Evolutionary conservation across 2,797 vertebrate species (phyloP).

Genomic region (Erethizon dorsatum): DNA sequence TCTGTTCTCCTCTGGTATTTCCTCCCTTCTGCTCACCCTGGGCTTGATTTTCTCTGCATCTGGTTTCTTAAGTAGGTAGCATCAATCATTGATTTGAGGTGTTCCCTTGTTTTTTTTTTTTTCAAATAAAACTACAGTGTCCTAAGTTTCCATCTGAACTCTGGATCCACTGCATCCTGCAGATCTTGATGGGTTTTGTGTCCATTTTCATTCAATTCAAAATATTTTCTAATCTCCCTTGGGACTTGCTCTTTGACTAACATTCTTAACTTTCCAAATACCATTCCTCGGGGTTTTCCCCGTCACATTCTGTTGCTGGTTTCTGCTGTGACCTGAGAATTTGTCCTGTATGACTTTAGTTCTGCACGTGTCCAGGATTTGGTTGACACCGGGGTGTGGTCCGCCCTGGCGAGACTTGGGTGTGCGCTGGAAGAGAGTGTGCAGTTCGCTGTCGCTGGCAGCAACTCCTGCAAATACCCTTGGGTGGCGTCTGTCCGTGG

Average conservation of each 20-base stretch:
- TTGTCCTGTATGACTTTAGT: background rate
- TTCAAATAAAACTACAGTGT: background rate
- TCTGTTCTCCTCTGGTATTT: background rate
- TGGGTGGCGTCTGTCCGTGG: fast-evolving
- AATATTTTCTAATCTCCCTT: background rate
- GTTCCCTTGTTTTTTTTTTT: background rate
- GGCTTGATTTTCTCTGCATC: background rate
- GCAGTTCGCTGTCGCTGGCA: too few species aligned
- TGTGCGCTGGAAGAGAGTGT: background rate
- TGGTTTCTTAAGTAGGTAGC: background rate
- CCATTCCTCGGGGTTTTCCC: background rate
- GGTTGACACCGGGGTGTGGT: background rate
- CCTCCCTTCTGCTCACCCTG: background rate
- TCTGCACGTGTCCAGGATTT: background rate
- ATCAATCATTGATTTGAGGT: background rate
- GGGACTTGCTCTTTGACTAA: background rate
- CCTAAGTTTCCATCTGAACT: background rate
- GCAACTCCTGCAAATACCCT: too few species aligned
- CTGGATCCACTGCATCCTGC: background rate
- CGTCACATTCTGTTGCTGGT: background rate
- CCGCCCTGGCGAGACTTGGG: background rate
- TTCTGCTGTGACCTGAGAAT: background rate
- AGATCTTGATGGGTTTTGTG: background rate
- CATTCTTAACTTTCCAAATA: background rate
- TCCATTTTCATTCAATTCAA: background rate